Percentiles rank a stretch among this genome's conserved stretches.
These are phyloP conservation scores for Tromatobia lineatoria DNA, from an alignment of 2,888 invertebrate genomes.

Conservation along the genomic window DNA sequence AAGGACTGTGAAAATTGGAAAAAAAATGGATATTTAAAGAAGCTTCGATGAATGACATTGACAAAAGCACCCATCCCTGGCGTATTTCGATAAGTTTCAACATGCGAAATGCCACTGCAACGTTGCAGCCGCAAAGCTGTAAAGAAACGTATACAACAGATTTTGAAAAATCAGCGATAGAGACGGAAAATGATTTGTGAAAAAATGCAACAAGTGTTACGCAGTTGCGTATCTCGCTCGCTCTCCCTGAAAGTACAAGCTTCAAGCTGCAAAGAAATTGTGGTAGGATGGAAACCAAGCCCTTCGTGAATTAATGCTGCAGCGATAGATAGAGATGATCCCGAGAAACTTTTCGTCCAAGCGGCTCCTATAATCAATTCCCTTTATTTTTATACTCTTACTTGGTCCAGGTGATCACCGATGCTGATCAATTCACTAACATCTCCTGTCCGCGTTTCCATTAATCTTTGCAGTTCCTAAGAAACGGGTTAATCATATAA, in stretches of 20 bases:
- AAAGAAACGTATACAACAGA: constrained; percentile 54
- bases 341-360: constrained; percentile 48
- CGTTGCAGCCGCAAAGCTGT: constrained; percentile 61
- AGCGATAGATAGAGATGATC: constrained; percentile 60
- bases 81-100: constrained; percentile 20
- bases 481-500: constrained; percentile 78
- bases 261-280: constrained; percentile 58
- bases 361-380: constrained; percentile 55
- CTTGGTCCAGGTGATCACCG: constrained; percentile 94
- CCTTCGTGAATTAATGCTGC: constrained; percentile 54
- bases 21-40: not conserved
- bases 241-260: constrained; percentile 59
- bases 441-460: constrained; percentile 91
- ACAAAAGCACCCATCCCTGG: not conserved
- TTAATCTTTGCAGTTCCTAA: constrained; percentile 92
- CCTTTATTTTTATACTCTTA: constrained; percentile 86
- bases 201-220: constrained; percentile 41
- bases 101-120: constrained; percentile 64
- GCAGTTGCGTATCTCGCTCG: constrained; percentile 38
- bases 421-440: constrained; percentile 91
- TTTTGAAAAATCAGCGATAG: constrained; percentile 46
- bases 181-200: constrained; percentile 44
- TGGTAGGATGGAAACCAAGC: constrained; percentile 45
- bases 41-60: not conserved
- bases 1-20: constrained; percentile 88